phyloP scores from a whole-genome alignment of 2,888 invertebrate species.

The Hipparchia semele region DNA sequence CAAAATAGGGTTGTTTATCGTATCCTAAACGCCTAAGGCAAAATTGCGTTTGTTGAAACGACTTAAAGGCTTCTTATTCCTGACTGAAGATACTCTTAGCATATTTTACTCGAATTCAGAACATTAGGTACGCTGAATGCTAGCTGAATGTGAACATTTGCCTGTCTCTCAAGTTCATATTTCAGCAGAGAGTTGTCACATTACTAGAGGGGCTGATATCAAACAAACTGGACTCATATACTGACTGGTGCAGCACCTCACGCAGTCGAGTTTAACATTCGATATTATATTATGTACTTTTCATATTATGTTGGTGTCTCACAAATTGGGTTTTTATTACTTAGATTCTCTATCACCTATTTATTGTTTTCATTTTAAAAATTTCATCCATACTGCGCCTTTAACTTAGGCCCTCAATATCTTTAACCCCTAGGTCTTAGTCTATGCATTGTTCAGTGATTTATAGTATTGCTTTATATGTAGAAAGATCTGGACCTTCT shows the following conservation, averaged over 20 bases:
- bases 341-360: no score
- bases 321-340: no score
- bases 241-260: not conserved
- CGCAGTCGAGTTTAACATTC: no score
- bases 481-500: no score
- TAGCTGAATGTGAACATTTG: conserved; percentile 23
- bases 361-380: no score
- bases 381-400: no score
- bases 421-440: no score
- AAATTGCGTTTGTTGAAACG: conserved; percentile 1
- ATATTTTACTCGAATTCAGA: conserved; percentile 19
- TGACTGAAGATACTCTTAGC: conserved; percentile 14
- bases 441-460: no score
- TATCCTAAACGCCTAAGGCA: not conserved
- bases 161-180: conserved; percentile 23
- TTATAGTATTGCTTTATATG: no score
- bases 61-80: conserved; percentile 6
- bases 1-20: not conserved
- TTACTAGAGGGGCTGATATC: not conserved
- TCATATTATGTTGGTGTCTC: no score
- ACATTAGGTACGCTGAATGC: conserved; percentile 25
- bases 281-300: no score
- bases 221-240: not conserved
- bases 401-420: no score
- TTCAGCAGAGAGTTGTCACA: not conserved